Conservation (phyloP, 2,113 vertebrate genomes). For the Megalops atlanticus region DNA sequence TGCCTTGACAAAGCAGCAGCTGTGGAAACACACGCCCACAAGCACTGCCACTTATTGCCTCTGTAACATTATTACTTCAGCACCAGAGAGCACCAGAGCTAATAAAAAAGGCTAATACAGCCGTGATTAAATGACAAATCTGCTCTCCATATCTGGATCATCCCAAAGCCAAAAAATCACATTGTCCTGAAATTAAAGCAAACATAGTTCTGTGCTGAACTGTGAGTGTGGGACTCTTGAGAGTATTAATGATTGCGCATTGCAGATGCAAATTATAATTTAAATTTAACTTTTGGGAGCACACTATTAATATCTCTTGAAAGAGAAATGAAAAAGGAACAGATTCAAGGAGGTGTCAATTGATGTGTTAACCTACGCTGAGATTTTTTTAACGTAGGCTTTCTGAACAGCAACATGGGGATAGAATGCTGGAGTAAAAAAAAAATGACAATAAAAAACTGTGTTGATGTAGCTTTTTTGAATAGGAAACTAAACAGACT, state of each 20-base stretch:
- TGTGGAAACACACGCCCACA: background rate
- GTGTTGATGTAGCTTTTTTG: too few species aligned
- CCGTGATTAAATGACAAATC: conserved; percentile 44
- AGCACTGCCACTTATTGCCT: conserved; percentile 18
- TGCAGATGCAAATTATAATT: background rate
- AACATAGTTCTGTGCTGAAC: background rate
- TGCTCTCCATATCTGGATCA: conserved; percentile 29
- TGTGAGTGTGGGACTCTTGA: background rate
- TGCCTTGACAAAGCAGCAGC: background rate
- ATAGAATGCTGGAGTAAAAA: too few species aligned
- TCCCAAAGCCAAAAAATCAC: conserved; percentile 11
- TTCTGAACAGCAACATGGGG: too few species aligned
- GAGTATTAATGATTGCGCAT: background rate
- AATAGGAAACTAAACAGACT: too few species aligned
- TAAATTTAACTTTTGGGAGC: background rate
- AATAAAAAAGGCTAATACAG: conserved; percentile 40
- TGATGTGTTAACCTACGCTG: too few species aligned
- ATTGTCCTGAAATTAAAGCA: conserved; percentile 24
- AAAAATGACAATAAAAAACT: too few species aligned
- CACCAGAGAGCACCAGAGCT: conserved; percentile 23
- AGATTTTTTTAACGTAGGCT: too few species aligned
- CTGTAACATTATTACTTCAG: conserved; percentile 13
- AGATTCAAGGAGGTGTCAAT: background rate
- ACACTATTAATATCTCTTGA: background rate
- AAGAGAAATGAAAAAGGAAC: background rate